phyloP scores from a whole-genome alignment of 2,888 invertebrate species.

The Villa cingulata region DNA sequence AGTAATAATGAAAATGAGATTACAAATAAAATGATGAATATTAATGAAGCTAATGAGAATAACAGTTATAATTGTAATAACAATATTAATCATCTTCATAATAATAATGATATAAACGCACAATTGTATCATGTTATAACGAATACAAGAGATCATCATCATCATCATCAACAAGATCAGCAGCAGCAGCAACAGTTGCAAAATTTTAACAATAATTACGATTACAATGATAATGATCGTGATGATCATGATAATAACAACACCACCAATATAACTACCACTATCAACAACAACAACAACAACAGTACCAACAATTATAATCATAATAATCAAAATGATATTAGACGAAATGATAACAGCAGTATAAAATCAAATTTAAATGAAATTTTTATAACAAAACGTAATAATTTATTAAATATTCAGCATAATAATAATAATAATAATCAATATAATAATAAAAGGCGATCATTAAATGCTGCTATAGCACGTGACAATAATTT shows the following conservation, averaged over 20 bases:
- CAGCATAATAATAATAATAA: constrained; percentile 10
- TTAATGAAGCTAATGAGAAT: background rate
- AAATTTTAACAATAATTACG: background rate
- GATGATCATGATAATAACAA: background rate
- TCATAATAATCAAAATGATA: background rate
- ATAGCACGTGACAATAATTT: constrained; percentile 13
- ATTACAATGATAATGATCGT: background rate
- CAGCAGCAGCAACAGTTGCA: background rate
- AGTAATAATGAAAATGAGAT: too few relatives aligned
- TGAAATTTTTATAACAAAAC: constrained; percentile 9
- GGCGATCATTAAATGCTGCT: constrained; percentile 12
- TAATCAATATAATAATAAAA: constrained; percentile 3
- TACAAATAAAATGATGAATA: too few relatives aligned
- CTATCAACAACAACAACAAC: background rate
- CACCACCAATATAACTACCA: too few relatives aligned
- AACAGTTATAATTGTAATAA: background rate
- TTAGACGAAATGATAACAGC: too few relatives aligned
- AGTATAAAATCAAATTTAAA: constrained; percentile 3
- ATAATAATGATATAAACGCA: background rate
- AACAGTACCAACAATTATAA: background rate
- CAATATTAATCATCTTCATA: constrained; percentile 1
- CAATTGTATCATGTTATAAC: too few relatives aligned
- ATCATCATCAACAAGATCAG: background rate
- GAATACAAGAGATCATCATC: too few relatives aligned
- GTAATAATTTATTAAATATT: too few relatives aligned